These are phyloP conservation scores for Amorpha juglandis DNA, from an alignment of 2,888 invertebrate species.

Conservation along the genomic window DNA sequence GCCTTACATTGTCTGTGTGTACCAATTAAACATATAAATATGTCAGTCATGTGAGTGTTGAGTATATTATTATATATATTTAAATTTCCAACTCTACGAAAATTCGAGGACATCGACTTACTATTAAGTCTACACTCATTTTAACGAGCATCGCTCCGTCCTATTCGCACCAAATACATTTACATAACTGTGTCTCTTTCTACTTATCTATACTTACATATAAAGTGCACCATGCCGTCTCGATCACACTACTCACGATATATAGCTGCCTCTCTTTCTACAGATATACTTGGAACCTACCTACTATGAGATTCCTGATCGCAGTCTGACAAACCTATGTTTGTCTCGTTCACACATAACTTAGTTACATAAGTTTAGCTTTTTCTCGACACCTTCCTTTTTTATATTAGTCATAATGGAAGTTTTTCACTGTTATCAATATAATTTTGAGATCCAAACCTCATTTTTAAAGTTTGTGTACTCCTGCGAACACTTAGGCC, in stretches of 20 bases:
- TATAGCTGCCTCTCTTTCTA: slow-evolving; percentile 13
- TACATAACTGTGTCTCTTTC: background rate
- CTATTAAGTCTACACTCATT: background rate
- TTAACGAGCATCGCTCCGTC: slow-evolving; percentile 17
- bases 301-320: background rate
- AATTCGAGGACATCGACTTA: background rate
- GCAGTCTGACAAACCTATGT: slow-evolving; percentile 1
- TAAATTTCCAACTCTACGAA: background rate
- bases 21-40: no score
- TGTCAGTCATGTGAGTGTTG: no score
- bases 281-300: slow-evolving; percentile 2
- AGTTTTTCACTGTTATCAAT: background rate
- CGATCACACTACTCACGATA: background rate
- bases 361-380: background rate
- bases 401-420: background rate
- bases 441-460: slow-evolving; percentile 1
- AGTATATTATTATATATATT: no score
- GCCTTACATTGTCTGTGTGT: no score
- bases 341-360: background rate
- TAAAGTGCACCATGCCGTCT: background rate
- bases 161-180: background rate
- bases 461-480: background rate
- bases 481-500: background rate
- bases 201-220: background rate
- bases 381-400: background rate